Evolutionary conservation across 2,888 invertebrate species (phyloP).

Genomic region (Norana najaformis): DNA sequence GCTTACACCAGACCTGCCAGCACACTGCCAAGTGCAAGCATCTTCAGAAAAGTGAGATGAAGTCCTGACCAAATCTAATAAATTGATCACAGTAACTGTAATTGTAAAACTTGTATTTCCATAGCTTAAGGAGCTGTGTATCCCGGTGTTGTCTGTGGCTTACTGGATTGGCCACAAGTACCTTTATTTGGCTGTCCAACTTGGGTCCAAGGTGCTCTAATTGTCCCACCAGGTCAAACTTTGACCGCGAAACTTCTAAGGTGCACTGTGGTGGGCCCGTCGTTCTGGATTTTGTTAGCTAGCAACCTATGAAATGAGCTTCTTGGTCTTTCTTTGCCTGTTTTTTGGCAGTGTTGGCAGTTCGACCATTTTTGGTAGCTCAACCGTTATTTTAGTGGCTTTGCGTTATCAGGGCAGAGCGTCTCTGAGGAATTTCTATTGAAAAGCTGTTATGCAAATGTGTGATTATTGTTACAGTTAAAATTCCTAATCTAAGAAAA

Average conservation of each 20-base stretch:
- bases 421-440: not conserved
- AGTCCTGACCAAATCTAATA: not conserved
- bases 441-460: not conserved
- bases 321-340: not conserved
- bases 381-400: not conserved
- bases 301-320: not conserved
- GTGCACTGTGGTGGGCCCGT: not conserved
- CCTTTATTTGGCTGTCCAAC: not conserved
- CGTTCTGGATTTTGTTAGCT: not conserved
- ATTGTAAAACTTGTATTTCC: too few species aligned
- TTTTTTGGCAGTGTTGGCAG: too few species aligned
- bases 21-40: not conserved
- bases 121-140: too few species aligned
- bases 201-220: not conserved
- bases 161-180: too few species aligned
- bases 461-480: too few species aligned
- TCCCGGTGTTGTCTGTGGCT: too few species aligned
- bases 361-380: too few species aligned
- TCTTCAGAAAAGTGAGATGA: slow-evolving; percentile 20
- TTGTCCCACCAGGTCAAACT: not conserved
- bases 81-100: too few species aligned
- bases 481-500: not conserved
- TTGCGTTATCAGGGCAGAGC: not conserved
- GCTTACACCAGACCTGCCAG: slow-evolving; percentile 63
- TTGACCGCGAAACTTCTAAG: not conserved